phyloP scores from a whole-genome alignment of 2,888 invertebrate species.

The Trachelus troglodyta region DNA sequence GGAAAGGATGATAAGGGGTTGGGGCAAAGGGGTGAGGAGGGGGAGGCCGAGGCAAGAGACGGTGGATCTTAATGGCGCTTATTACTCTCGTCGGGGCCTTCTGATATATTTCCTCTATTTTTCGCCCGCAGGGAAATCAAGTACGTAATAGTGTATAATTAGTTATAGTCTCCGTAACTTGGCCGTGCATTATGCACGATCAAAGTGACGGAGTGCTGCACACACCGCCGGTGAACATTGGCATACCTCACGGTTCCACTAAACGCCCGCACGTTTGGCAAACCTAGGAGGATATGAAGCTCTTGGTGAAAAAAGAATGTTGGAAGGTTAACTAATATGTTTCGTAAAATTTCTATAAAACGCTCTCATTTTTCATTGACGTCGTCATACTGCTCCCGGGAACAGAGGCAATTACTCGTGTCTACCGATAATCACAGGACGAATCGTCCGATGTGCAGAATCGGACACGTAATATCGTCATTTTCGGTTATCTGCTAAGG shows the following conservation, averaged over 20 bases:
- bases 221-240: slow-evolving; percentile 44
- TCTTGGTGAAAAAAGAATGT: not conserved
- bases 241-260: slow-evolving; percentile 17
- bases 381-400: not conserved
- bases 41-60: slow-evolving; percentile 20
- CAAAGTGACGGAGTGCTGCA: slow-evolving; percentile 58
- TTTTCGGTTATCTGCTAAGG: slow-evolving; percentile 51
- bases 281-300: not conserved
- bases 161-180: slow-evolving; percentile 61
- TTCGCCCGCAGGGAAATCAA: slow-evolving; percentile 65
- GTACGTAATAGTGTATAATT: slow-evolving; percentile 63
- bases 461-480: slow-evolving; percentile 47
- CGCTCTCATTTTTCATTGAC: not conserved
- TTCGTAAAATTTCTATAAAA: not conserved
- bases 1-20: slow-evolving; percentile 5
- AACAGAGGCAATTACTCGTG: not conserved
- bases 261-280: not conserved
- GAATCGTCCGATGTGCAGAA: slow-evolving; percentile 31
- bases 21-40: not conserved
- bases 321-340: not conserved
- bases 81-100: slow-evolving; percentile 61
- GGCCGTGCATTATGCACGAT: slow-evolving; percentile 62
- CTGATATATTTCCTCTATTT: slow-evolving; percentile 63
- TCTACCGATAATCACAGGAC: not conserved
- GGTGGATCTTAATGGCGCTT: slow-evolving; percentile 63